Conservation (phyloP, 2,797 vertebrate genomes). For the Garrulus glandarius region DNA sequence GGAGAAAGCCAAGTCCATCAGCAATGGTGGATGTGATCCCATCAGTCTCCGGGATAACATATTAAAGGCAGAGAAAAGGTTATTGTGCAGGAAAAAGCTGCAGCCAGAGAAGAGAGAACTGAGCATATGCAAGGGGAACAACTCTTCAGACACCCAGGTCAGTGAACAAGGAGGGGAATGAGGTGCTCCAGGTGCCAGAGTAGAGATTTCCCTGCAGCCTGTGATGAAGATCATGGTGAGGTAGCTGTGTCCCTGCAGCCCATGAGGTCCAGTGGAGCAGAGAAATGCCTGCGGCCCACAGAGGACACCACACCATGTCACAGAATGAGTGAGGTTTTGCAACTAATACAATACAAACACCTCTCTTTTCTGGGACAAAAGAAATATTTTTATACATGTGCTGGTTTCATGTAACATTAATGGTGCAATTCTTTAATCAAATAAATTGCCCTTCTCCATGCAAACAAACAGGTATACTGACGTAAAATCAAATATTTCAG, state of each 20-base stretch:
- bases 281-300: not conserved
- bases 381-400: not conserved
- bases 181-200: not conserved
- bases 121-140: not conserved
- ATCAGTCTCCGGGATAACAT: not conserved
- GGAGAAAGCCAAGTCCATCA: not conserved
- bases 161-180: not conserved
- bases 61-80: not conserved
- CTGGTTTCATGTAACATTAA: not conserved
- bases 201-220: not conserved
- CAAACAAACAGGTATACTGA: not conserved
- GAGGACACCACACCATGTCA: not conserved
- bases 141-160: not conserved
- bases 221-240: not conserved
- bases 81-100: not conserved
- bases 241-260: not conserved
- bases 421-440: not conserved
- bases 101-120: not conserved
- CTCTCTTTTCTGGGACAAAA: not conserved
- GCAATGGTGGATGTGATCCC: not conserved
- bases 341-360: not conserved
- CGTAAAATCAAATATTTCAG: constrained; percentile 7
- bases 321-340: not conserved
- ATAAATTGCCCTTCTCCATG: not conserved
- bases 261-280: not conserved